Percentiles rank a stretch among this genome's conserved stretches.
Evolutionary conservation across 1,140 invertebrate species (phyloP).

Genomic region (Spodoptera frugiperda): DNA sequence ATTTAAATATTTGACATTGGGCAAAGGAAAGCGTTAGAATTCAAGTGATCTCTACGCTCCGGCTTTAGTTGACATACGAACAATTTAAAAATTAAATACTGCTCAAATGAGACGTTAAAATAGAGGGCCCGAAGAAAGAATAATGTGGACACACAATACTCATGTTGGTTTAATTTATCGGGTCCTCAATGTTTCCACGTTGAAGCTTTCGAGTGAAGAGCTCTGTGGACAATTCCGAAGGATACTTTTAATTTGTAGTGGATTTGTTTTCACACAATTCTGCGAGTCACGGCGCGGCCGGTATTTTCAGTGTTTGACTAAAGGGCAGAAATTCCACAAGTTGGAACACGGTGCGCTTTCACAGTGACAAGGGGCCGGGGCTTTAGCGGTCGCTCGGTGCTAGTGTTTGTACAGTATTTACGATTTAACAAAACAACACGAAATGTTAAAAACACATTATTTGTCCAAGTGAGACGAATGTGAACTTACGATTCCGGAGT

Average conservation of each 20-base stretch:
- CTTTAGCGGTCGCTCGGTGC: conserved; percentile 64
- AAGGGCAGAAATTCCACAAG: conserved; percentile 74
- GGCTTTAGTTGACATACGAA: conserved; percentile 81
- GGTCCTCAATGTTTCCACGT: conserved; percentile 19
- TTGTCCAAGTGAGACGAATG: conserved; percentile 84
- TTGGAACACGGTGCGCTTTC: conserved; percentile 71
- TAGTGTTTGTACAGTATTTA: conserved; percentile 84
- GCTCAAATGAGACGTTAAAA: conserved; percentile 81
- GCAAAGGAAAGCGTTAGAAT: conserved; percentile 86
- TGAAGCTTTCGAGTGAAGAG: conserved; percentile 34
- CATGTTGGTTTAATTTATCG: conserved; percentile 38
- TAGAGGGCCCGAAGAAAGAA: conserved; percentile 62
- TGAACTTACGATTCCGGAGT: conserved; percentile 78
- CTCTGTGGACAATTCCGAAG: conserved; percentile 7
- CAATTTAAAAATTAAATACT: conserved; percentile 84
- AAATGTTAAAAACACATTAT: conserved; percentile 86
- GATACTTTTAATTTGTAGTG: conserved; percentile 43
- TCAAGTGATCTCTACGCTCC: conserved; percentile 83
- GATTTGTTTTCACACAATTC: conserved; percentile 44
- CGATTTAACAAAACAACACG: conserved; percentile 86
- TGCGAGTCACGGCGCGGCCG: conserved; percentile 24
- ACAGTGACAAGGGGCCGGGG: conserved; percentile 64
- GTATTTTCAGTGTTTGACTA: conserved; percentile 60
- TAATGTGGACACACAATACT: conserved; percentile 55
- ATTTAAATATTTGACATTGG: conserved; percentile 85